Evolutionary conservation across 2,888 invertebrate genomes (phyloP).

Genomic region (Drosophila longiperda): DNA sequence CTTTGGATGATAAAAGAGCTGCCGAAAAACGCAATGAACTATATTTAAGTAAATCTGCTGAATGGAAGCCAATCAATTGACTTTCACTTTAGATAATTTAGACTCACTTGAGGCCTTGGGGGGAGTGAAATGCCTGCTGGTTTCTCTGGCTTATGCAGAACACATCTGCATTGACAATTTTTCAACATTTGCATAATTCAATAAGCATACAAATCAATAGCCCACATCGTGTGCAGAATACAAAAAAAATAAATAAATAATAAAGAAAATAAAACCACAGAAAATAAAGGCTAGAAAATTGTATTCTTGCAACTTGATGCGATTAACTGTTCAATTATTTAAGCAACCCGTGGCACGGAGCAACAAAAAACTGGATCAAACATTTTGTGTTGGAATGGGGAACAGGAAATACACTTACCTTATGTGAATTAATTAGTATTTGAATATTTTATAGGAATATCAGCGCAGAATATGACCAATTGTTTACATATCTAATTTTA

Average conservation of each 20-base stretch:
- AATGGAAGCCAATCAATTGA: conserved; percentile 70
- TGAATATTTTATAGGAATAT: neutral
- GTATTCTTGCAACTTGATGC: conserved; percentile 76
- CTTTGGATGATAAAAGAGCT: conserved; percentile 43
- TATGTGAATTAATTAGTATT: too few species aligned
- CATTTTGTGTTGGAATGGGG: neutral
- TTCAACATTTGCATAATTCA: conserved; percentile 74
- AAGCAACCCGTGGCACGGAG: conserved; percentile 55
- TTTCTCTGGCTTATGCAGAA: conserved; percentile 30
- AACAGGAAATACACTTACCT: conserved; percentile 4
- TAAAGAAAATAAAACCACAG: conserved; percentile 1
- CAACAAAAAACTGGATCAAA: neutral
- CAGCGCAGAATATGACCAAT: too few species aligned
- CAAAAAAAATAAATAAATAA: neutral
- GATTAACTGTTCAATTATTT: conserved; percentile 80
- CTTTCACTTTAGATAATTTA: conserved; percentile 64
- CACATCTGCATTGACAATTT: conserved; percentile 66
- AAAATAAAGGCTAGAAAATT: conserved; percentile 35
- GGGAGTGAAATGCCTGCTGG: neutral
- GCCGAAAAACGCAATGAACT: conserved; percentile 7
- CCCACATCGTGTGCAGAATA: conserved; percentile 20
- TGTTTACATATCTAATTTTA: neutral
- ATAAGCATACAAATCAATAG: conserved; percentile 73
- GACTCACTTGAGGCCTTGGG: conserved; percentile 15
- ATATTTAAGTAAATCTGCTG: conserved; percentile 46